Percentiles rank a stretch among this genome's conserved stretches.
These are phyloP conservation scores for Isurus oxyrinchus DNA, from an alignment of 2,113 vertebrate species.

Conservation along the genomic window DNA sequence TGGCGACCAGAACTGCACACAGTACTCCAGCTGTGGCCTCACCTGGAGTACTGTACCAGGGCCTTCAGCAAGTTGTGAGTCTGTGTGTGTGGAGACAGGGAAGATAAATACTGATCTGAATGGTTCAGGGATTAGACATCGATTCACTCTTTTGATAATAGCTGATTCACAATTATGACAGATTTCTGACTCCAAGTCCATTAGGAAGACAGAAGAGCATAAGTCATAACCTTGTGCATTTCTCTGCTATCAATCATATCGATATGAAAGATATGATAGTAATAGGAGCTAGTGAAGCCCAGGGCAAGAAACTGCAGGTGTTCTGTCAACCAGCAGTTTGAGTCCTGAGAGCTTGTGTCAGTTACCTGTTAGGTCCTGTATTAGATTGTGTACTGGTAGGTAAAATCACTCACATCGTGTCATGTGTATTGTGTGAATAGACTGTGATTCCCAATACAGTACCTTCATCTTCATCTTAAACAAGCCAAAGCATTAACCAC, in stretches of 20 bases:
- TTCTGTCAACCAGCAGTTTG: neutral
- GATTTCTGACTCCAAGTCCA: neutral
- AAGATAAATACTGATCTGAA: neutral
- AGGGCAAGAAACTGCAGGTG: neutral
- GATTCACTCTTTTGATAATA: too few relatives aligned
- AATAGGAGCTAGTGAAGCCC: neutral
- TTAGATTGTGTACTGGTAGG: neutral
- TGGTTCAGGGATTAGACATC: neutral
- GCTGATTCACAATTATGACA: neutral
- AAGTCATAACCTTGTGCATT: neutral
- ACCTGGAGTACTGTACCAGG: too few relatives aligned
- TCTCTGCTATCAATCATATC: neutral
- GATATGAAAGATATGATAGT: neutral
- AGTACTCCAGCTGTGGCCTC: too few relatives aligned
- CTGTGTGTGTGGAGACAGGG: neutral
- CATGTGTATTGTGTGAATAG: neutral
- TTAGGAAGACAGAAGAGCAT: neutral
- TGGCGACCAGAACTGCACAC: too few relatives aligned
- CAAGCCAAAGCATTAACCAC: neutral
- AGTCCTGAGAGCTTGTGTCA: neutral
- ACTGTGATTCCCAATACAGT: neutral
- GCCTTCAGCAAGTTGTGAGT: neutral
- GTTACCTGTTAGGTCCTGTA: neutral
- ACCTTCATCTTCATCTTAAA: neutral
- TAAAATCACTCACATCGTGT: neutral